Evolutionary conservation across 2,797 vertebrate species (phyloP).

Genomic region (Crenichthys baileyi): DNA sequence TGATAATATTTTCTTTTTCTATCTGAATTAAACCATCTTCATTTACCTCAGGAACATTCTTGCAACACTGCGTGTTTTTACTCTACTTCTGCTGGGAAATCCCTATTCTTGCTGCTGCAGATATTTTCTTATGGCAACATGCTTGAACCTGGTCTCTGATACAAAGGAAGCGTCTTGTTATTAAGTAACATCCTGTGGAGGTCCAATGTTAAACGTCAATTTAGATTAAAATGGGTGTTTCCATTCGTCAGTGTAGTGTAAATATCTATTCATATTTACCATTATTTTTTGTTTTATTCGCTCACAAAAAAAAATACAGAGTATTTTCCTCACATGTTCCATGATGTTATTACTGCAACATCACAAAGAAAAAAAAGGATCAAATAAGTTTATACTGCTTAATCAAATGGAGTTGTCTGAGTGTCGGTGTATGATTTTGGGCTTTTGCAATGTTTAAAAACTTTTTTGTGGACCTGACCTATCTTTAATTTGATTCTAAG

Average conservation of each 20-base stretch:
- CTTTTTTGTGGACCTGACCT: neutral
- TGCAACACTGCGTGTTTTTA: neutral
- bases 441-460: neutral
- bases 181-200: no score
- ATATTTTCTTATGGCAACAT: neutral
- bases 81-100: neutral
- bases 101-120: neutral
- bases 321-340: neutral
- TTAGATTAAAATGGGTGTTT: neutral
- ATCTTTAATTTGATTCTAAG: neutral
- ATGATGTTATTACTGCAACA: no score
- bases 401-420: neutral
- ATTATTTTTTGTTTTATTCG: neutral
- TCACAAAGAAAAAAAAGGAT: neutral
- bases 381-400: no score
- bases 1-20: neutral
- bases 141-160: neutral
- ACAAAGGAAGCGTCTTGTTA: neutral
- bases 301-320: neutral
- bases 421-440: neutral
- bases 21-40: neutral
- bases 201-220: neutral
- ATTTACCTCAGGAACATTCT: neutral
- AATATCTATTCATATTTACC: neutral
- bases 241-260: neutral